Evolutionary conservation across 2,797 vertebrate species (phyloP).

Genomic region (Catostomus latipinnis): DNA sequence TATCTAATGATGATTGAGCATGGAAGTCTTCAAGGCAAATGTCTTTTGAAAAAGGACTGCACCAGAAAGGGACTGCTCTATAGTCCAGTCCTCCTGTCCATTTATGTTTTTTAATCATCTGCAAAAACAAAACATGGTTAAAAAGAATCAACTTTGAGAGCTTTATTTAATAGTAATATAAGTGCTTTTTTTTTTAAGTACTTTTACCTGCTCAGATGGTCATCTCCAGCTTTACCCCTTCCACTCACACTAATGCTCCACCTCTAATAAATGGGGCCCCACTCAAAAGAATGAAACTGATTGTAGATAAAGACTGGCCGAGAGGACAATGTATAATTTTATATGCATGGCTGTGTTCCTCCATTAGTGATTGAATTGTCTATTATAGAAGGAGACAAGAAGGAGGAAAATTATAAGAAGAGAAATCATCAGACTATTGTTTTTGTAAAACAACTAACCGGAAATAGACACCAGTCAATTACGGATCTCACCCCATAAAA

Average conservation of each 20-base stretch:
- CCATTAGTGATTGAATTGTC: slow-evolving; percentile 95
- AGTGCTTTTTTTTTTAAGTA: background rate
- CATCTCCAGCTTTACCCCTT: slow-evolving; percentile 69
- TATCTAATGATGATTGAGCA: background rate
- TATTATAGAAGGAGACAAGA: slow-evolving; percentile 59
- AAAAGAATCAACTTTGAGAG: background rate
- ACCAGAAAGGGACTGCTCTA: slow-evolving; percentile 17
- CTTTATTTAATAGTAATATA: background rate
- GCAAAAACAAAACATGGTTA: background rate
- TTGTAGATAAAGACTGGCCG: slow-evolving; percentile 87
- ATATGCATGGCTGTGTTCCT: slow-evolving; percentile 92
- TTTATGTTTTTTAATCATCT: slow-evolving; percentile 37
- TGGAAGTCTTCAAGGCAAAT: slow-evolving; percentile 30
- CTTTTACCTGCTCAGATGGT: slow-evolving; percentile 73
- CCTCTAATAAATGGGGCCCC: slow-evolving; percentile 63
- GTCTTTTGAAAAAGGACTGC: slow-evolving; percentile 32
- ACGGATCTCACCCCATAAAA: slow-evolving; percentile 90
- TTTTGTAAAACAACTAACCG: background rate
- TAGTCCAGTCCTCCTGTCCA: slow-evolving; percentile 22
- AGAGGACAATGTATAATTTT: slow-evolving; percentile 90
- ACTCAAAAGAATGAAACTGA: slow-evolving; percentile 69
- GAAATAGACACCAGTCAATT: slow-evolving; percentile 12
- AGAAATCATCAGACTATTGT: background rate
- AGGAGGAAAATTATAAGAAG: background rate
- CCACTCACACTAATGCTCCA: slow-evolving; percentile 65